Conservation (phyloP, 2,797 vertebrate genomes). For the Alfaro cultratus region DNA sequence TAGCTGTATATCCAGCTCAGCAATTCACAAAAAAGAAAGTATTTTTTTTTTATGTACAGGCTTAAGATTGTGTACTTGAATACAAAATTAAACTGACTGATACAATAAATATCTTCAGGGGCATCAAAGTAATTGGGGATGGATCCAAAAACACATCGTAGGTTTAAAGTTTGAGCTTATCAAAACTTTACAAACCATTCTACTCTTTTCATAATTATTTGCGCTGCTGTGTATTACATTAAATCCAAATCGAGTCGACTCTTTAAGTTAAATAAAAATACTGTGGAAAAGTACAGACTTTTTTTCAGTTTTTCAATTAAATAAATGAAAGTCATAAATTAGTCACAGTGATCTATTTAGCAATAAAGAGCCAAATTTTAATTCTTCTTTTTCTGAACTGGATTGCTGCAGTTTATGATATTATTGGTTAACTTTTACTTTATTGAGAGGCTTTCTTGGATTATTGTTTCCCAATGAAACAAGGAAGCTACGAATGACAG, state of each 20-base stretch:
- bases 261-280: background rate
- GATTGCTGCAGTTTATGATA: background rate
- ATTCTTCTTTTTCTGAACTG: background rate
- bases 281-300: background rate
- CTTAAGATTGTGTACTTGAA: background rate
- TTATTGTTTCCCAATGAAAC: background rate
- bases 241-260: background rate
- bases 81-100: background rate
- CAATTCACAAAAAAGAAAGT: background rate
- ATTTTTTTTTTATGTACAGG: background rate
- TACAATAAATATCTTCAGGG: background rate
- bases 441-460: background rate
- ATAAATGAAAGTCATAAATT: background rate
- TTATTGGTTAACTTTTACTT: background rate
- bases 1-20: background rate
- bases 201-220: too few species aligned
- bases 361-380: background rate
- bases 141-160: background rate
- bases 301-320: background rate
- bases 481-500: background rate
- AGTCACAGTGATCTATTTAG: background rate
- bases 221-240: background rate
- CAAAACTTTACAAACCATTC: background rate
- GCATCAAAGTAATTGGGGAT: background rate
- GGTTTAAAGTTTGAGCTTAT: background rate